These are phyloP conservation scores for Melanotaenia nigrans DNA, from an alignment of 2,797 vertebrate genomes.

Conservation along the genomic window DNA sequence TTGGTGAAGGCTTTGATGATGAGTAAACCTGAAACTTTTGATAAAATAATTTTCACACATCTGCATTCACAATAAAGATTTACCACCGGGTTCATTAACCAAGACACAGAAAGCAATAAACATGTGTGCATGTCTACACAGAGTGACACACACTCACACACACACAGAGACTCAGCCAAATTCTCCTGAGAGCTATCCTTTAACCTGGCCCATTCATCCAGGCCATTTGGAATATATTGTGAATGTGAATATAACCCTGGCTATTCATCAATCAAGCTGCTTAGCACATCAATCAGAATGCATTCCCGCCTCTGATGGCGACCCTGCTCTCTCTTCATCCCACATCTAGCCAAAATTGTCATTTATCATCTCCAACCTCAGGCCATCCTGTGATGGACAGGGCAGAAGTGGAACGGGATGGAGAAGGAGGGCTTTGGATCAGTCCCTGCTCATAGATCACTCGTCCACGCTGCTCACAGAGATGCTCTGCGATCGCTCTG, in stretches of 20 bases:
- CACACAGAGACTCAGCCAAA: conserved; percentile 22
- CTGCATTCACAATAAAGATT: conserved; percentile 32
- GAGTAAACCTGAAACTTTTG: conserved; percentile 33
- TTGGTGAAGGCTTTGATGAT: conserved; percentile 40
- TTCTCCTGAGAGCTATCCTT: conserved; percentile 44
- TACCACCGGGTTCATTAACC: conserved; percentile 36
- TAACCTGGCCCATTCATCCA: conserved; percentile 34
- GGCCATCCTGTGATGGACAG: conserved; percentile 38
- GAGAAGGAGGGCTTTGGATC: conserved; percentile 43
- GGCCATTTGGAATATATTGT: conserved; percentile 40
- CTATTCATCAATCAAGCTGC: conserved; percentile 60
- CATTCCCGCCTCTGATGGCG: conserved; percentile 44
- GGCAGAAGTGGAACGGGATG: conserved; percentile 27
- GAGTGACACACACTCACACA: conserved; percentile 11
- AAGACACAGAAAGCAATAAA: conserved; percentile 8
- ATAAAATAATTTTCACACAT: conserved; percentile 30
- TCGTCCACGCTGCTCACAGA: conserved; percentile 34
- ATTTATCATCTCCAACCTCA: conserved; percentile 45
- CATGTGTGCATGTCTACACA: background rate
- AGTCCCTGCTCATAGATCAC: conserved; percentile 57
- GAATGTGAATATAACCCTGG: conserved; percentile 40
- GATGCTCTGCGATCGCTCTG: conserved; percentile 58
- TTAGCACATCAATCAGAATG: conserved; percentile 47
- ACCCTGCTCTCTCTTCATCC: conserved; percentile 34
- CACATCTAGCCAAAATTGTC: conserved; percentile 35